Evolutionary conservation across 2,888 invertebrate species (phyloP).

Genomic region (Mesorhabditis spiculigera): DNA sequence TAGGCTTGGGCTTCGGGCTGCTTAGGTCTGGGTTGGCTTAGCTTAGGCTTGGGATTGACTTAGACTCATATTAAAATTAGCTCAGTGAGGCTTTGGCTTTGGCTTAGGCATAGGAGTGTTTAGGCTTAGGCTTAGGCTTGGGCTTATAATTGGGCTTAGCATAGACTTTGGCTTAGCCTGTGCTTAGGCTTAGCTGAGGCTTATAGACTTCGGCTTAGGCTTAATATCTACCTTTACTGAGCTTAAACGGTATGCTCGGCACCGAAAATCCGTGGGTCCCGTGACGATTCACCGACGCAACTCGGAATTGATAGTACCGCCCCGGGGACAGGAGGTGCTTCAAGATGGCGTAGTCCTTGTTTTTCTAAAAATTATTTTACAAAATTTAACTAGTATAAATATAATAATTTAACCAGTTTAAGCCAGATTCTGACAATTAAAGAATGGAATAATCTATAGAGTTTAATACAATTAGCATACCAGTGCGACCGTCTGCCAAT

Average conservation of each 20-base stretch:
- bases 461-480: constrained; percentile 18
- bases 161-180: not conserved
- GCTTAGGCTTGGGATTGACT: too few relatives aligned
- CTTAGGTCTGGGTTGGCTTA: too few relatives aligned
- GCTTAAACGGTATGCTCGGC: constrained; percentile 45
- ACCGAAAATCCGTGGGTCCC: constrained; percentile 59
- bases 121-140: too few relatives aligned
- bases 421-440: too few relatives aligned
- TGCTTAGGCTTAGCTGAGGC: too few relatives aligned
- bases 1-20: too few relatives aligned
- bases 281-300: constrained; percentile 56
- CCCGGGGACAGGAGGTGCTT: constrained; percentile 56
- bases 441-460: not conserved
- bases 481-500: constrained; percentile 55
- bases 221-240: constrained; percentile 36
- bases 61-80: too few relatives aligned
- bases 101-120: too few relatives aligned
- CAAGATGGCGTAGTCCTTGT: constrained; percentile 56
- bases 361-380: constrained; percentile 35
- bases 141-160: too few relatives aligned
- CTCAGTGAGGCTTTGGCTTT: too few relatives aligned
- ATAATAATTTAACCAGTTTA: too few relatives aligned
- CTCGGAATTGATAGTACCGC: constrained; percentile 53
- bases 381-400: not conserved
- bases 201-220: not conserved